Percentiles rank a stretch among this genome's conserved stretches.
phyloP scores from a whole-genome alignment of 2,797 vertebrate species.

The Falco cherrug region DNA sequence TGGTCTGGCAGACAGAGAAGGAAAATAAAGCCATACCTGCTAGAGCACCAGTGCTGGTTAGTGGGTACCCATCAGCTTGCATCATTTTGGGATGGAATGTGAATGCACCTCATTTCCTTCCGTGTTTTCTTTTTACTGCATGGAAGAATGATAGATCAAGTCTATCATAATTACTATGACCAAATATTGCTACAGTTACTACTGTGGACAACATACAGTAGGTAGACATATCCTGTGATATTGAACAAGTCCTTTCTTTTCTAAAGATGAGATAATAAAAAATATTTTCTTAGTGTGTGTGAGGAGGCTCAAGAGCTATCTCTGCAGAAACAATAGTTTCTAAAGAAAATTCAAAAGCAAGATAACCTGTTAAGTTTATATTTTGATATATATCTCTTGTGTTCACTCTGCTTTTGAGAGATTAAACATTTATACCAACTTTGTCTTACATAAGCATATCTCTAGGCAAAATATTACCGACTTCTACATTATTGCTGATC shows the following conservation, averaged over 20 bases:
- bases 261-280: not conserved
- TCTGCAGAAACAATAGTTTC: not conserved
- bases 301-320: not conserved
- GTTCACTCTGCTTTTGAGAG: not conserved
- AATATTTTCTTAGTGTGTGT: not conserved
- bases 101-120: not conserved
- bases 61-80: not conserved
- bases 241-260: not conserved
- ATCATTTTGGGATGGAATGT: not conserved
- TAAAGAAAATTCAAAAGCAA: not conserved
- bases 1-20: not conserved
- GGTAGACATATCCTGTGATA: not conserved
- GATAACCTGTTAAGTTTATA: not conserved
- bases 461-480: not conserved
- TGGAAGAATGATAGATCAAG: not conserved
- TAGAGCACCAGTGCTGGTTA: not conserved
- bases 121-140: not conserved
- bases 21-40: not conserved
- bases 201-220: not conserved
- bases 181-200: not conserved
- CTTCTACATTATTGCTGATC: not conserved
- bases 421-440: not conserved
- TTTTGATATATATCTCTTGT: not conserved
- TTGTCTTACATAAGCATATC: not conserved
- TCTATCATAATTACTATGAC: not conserved